These are phyloP conservation scores for Zosterops pallidus DNA, from an alignment of 2,113 vertebrate genomes.

Conservation along the genomic window DNA sequence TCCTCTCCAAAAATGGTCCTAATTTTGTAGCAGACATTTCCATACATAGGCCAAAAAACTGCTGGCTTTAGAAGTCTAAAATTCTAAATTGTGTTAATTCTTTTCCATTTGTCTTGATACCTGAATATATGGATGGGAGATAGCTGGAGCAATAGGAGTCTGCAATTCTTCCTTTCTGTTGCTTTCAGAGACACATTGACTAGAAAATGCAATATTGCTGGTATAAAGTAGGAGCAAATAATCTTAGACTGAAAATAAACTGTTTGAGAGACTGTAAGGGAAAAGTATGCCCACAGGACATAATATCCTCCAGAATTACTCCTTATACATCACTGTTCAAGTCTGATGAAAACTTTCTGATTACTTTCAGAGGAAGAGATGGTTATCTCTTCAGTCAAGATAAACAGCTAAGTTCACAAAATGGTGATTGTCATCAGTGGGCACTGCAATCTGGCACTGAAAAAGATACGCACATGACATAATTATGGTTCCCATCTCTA, in stretches of 20 bases:
- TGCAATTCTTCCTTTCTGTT: neutral
- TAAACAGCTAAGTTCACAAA: neutral
- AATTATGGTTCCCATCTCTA: neutral
- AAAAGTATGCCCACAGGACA: conserved; percentile 14
- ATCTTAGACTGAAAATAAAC: conserved; percentile 10
- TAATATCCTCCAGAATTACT: neutral
- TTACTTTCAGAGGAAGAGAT: conserved; percentile 6
- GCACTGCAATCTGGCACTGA: neutral
- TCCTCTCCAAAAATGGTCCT: neutral
- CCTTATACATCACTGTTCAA: conserved; percentile 20
- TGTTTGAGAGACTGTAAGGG: neutral
- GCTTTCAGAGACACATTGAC: neutral
- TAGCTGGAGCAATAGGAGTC: neutral
- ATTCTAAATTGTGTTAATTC: neutral
- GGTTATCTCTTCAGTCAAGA: neutral
- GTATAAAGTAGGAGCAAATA: conserved; percentile 11
- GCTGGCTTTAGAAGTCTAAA: neutral
- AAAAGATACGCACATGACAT: neutral
- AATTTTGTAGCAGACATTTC: neutral
- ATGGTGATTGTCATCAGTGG: neutral
- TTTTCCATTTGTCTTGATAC: neutral
- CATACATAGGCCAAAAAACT: neutral
- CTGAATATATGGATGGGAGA: neutral
- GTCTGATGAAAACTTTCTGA: conserved; percentile 22
- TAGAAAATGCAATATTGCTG: conserved; percentile 2